These are phyloP conservation scores for Cataglyphis cursor DNA, from an alignment of 2,888 invertebrate species.

Conservation along the genomic window DNA sequence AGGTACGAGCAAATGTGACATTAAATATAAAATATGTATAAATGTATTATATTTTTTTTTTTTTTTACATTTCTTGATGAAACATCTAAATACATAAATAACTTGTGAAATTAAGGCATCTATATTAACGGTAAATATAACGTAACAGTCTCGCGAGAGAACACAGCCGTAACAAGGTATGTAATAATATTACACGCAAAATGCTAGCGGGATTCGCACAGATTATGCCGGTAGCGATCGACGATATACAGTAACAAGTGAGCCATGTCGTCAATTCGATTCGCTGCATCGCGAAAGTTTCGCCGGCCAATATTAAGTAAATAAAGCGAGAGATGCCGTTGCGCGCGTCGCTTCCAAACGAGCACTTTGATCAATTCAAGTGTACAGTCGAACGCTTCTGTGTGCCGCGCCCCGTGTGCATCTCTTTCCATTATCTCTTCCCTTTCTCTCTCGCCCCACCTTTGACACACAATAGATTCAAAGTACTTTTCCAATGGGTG, in stretches of 20 bases:
- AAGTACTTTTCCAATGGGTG: conserved; percentile 69
- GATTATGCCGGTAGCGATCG: conserved; percentile 19
- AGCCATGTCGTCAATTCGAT: conserved; percentile 5
- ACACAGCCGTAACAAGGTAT: neutral
- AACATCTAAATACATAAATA: neutral
- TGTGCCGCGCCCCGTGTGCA: conserved; percentile 55
- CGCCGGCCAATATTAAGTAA: conserved; percentile 65
- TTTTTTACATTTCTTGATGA: neutral
- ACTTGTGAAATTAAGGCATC: neutral
- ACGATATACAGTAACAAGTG: conserved; percentile 9
- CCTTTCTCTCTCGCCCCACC: neutral
- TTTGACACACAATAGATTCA: conserved; percentile 65
- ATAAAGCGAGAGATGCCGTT: conserved; percentile 58
- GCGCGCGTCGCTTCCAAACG: conserved; percentile 61
- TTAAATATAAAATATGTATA: neutral
- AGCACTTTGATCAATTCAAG: conserved; percentile 72
- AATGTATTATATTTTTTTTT: neutral
- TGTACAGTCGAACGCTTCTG: conserved; percentile 63
- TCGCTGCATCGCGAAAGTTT: conserved; percentile 10
- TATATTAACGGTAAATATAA: conserved; percentile 31
- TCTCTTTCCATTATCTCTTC: conserved; percentile 23
- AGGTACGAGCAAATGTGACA: neutral
- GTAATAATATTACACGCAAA: conserved; percentile 14
- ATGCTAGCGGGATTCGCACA: conserved; percentile 4
- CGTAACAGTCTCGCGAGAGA: neutral